Evolutionary conservation across 2,113 vertebrate genomes (phyloP).

Genomic region (Etheostoma spectabile): DNA sequence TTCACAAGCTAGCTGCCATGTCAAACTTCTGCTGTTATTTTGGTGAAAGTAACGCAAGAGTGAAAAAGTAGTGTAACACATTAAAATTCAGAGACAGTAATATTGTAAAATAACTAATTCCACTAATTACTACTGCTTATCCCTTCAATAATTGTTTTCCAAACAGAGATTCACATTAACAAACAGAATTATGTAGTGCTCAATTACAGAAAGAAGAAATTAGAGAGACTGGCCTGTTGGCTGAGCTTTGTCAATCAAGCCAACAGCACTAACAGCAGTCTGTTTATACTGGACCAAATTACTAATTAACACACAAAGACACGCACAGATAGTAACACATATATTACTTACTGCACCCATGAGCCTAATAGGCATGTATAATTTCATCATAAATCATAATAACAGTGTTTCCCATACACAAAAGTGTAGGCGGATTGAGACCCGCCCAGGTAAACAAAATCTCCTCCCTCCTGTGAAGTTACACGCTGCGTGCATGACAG

Average conservation of each 20-base stretch:
- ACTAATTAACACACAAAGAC: neutral
- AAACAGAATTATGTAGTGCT: neutral
- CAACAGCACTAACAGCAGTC: conserved; percentile 29
- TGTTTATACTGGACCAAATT: conserved; percentile 30
- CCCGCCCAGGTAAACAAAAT: too few relatives aligned
- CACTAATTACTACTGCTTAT: neutral
- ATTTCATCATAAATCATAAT: neutral
- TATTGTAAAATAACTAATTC: too few relatives aligned
- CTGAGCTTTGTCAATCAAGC: conserved; percentile 13
- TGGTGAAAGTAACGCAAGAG: too few relatives aligned
- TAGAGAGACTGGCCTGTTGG: conserved; percentile 39
- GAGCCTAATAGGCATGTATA: neutral
- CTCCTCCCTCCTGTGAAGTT: too few relatives aligned
- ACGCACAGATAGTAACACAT: neutral
- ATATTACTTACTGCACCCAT: neutral
- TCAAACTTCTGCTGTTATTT: too few relatives aligned
- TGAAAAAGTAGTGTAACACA: too few relatives aligned
- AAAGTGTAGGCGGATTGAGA: too few relatives aligned
- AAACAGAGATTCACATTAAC: conserved; percentile 13
- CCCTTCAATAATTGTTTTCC: neutral
- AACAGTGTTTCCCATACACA: too few relatives aligned
- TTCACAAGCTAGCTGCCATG: too few relatives aligned
- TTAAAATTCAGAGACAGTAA: too few relatives aligned
- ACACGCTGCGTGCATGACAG: too few relatives aligned
- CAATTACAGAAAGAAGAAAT: neutral